phyloP scores from a whole-genome alignment of 2,888 invertebrate species.

The Scaptomyza caliginosa region DNA sequence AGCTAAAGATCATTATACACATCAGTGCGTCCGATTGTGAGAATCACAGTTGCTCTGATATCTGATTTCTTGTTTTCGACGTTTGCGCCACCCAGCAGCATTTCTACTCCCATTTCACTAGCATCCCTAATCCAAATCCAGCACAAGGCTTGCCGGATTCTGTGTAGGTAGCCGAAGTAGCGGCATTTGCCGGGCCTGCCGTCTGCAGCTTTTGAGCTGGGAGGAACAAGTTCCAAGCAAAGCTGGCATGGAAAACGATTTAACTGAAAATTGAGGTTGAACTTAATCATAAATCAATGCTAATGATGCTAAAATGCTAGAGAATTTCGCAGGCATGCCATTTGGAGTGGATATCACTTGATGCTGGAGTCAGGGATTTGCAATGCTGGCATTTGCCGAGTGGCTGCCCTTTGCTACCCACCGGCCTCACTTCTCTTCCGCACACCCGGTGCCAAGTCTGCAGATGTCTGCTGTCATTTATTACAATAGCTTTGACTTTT shows the following conservation, averaged over 20 bases:
- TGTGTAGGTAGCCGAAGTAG: slow-evolving; percentile 17
- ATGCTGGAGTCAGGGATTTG: slow-evolving; percentile 60
- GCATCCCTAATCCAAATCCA: slow-evolving; percentile 19
- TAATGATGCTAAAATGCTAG: slow-evolving; percentile 83
- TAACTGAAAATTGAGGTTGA: slow-evolving; percentile 83
- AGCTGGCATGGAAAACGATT: slow-evolving; percentile 75
- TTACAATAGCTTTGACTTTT: slow-evolving; percentile 83
- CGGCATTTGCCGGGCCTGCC: slow-evolving; percentile 18
- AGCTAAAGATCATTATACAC: slow-evolving; percentile 81
- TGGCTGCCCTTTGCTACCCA: slow-evolving; percentile 40
- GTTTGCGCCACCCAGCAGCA: slow-evolving; percentile 39
- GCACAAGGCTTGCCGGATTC: slow-evolving; percentile 28
- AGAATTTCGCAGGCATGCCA: slow-evolving; percentile 68
- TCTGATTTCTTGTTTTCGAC: slow-evolving; percentile 74
- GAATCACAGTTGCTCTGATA: slow-evolving; percentile 82
- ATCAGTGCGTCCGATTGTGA: slow-evolving; percentile 82
- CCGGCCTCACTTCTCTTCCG: slow-evolving; percentile 5
- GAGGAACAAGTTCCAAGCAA: slow-evolving; percentile 18
- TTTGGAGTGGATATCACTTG: slow-evolving; percentile 73
- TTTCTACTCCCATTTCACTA: neutral
- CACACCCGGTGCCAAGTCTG: slow-evolving; percentile 39
- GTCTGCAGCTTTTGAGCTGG: slow-evolving; percentile 7
- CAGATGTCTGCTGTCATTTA: slow-evolving; percentile 83
- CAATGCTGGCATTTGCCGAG: slow-evolving; percentile 72
- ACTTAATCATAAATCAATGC: slow-evolving; percentile 84